Evolutionary conservation across 1,140 invertebrate genomes (phyloP), one percentile per base, ranked within the genome.

Genomic region (Cephus cinctus): DNA sequence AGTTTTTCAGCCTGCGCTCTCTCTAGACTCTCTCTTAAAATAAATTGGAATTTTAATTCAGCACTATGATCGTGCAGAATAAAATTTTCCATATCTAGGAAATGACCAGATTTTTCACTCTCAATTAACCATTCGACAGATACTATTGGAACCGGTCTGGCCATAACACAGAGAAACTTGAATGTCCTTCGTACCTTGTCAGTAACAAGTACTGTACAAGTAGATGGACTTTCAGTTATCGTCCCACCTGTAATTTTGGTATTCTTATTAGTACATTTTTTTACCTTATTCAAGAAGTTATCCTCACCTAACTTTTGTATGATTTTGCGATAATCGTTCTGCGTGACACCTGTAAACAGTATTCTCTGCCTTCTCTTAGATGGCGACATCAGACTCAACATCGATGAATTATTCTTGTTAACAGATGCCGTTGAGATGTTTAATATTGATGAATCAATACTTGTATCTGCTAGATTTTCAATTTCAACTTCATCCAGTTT

Each of bases 161-260:
- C 69, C 6, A 80, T 36, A 3, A 69, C 67, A 14, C 76, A 80
- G 5, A 81, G 54, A 47, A 81, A 79, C 61, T 81, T 80, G 2
- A 70, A 60, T 6, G 79, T 79, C 47, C 78, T 67, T 35, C 71
- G 66, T 18, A 81, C 59, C 63, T 78, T 78, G 21, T 80, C 78
- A 9, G 78, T 78, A 3, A 80, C 71, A 3, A 81, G 46, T 16
- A 80, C 51, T 9, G 67, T 60, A 38, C 75, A 78, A 5, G 69
- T 59, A 5, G 50, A 19, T 8, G 67, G 53, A 21, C 71, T 56
- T 9, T 74, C 61, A 0, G 70, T 70, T 47, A 75, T 63, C 9
- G 21, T 52, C 31, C 67, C 76, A 32, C 74, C 76, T 77, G 32
- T 27, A 63, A 35, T 5, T 38, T 4, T 18, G n/a, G 18, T 5